Evolutionary conservation across 2,113 vertebrate genomes (phyloP).

Genomic region (Xiphophorus hellerii): DNA sequence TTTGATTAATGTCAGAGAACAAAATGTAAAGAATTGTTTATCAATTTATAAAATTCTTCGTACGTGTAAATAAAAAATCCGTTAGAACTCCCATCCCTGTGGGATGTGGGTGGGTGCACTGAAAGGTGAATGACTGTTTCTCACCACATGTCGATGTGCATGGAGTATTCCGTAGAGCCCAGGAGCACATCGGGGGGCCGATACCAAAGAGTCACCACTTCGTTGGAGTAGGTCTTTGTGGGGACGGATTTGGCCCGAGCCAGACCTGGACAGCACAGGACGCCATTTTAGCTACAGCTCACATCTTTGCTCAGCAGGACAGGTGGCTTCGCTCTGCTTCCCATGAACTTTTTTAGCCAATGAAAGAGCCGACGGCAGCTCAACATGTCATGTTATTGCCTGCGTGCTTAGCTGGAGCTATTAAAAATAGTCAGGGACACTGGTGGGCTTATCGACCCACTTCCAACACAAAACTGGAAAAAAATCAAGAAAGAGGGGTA

Average conservation of each 20-base stretch:
- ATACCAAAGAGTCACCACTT: constrained; percentile 98
- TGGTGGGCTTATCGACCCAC: constrained; percentile 22
- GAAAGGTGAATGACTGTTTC: constrained; percentile 16
- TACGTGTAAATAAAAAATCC: not conserved
- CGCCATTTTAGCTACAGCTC: not conserved
- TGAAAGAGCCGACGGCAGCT: not conserved
- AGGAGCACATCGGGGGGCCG: constrained; percentile 94
- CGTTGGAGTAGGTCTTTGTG: constrained; percentile 96
- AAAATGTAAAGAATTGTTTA: too few species aligned
- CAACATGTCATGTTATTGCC: not conserved
- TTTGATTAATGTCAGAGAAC: too few species aligned
- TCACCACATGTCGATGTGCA: constrained; percentile 98
- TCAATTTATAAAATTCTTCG: not conserved
- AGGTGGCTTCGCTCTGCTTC: not conserved
- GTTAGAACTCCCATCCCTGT: not conserved
- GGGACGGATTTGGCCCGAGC: constrained; percentile 96
- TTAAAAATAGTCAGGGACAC: not conserved
- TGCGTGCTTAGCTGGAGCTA: constrained; percentile 5
- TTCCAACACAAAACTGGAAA: constrained; percentile 21
- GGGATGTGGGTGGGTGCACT: not conserved
- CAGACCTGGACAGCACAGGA: constrained; percentile 80
- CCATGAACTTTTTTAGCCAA: too few species aligned
- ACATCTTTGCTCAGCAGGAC: not conserved
- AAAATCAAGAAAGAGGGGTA: constrained; percentile 29
- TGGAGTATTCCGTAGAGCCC: constrained; percentile 95